These are phyloP conservation scores for Lottia gigantea DNA, from an alignment of 2,888 invertebrate species.

Conservation along the genomic window DNA sequence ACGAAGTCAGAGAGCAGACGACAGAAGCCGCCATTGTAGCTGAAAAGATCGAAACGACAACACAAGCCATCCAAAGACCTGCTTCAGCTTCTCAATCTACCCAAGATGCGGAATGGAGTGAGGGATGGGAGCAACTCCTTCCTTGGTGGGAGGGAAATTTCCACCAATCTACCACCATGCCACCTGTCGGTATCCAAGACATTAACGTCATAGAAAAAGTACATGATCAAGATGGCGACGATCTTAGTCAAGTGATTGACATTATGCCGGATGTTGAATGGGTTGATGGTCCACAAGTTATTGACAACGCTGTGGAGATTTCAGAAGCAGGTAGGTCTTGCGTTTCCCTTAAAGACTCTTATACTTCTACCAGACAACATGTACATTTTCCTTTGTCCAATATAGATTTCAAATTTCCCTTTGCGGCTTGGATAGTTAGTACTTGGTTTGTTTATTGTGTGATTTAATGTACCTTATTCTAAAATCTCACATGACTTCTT, in stretches of 20 bases:
- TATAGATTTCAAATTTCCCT: too few relatives aligned
- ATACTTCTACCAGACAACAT: neutral
- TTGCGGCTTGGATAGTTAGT: too few relatives aligned
- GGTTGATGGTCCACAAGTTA: conserved; percentile 1
- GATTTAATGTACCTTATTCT: too few relatives aligned
- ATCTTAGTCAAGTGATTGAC: neutral
- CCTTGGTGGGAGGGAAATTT: conserved; percentile 33
- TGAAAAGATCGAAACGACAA: neutral
- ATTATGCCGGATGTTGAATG: neutral
- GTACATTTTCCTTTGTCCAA: too few relatives aligned
- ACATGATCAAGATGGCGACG: neutral
- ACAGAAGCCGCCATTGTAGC: neutral
- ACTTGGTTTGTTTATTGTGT: too few relatives aligned
- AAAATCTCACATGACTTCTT: neutral
- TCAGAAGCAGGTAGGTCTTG: neutral
- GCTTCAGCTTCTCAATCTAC: neutral
- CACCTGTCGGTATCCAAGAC: conserved; percentile 10
- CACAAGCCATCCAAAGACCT: neutral
- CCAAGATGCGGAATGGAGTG: conserved; percentile 22
- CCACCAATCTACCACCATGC: conserved; percentile 15
- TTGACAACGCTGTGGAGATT: conserved; percentile 13
- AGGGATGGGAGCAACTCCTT: conserved; percentile 27
- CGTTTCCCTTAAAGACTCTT: neutral
- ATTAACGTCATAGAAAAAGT: conserved; percentile 1
- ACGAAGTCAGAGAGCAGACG: conserved; percentile 21